phyloP scores from a whole-genome alignment of 2,888 invertebrate genomes.

The Drosophila borborema region DNA sequence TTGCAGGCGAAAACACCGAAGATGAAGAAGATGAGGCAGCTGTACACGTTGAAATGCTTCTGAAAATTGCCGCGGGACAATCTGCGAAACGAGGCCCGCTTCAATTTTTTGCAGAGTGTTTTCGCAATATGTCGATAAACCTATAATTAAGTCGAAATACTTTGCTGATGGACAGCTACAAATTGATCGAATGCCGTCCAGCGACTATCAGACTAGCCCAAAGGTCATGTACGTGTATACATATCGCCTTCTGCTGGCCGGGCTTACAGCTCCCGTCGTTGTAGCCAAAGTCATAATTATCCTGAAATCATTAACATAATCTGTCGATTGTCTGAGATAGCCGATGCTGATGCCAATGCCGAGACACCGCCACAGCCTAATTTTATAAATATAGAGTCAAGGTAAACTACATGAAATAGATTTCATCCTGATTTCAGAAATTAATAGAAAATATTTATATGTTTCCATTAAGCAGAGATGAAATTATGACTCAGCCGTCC shows the following conservation, averaged over 20 bases:
- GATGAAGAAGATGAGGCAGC: constrained; percentile 20
- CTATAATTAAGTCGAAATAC: constrained; percentile 77
- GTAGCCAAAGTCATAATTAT: constrained; percentile 67
- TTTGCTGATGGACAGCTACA: constrained; percentile 70
- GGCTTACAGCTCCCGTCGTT: constrained; percentile 71
- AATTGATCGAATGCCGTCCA: constrained; percentile 74
- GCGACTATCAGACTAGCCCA: constrained; percentile 50
- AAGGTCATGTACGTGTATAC: constrained; percentile 67
- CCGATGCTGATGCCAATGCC: background rate
- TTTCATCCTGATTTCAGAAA: constrained; percentile 12
- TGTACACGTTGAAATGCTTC: constrained; percentile 63
- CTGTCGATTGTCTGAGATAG: constrained; percentile 62
- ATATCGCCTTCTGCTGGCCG: constrained; percentile 21
- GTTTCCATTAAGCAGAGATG: background rate
- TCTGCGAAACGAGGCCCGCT: constrained; percentile 65
- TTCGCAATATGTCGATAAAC: constrained; percentile 58
- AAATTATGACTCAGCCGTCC: constrained; percentile 32
- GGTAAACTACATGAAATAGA: background rate
- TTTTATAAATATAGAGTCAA: constrained; percentile 15
- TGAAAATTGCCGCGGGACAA: constrained; percentile 79
- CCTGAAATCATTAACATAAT: constrained; percentile 70
- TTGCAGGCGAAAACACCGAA: constrained; percentile 45
- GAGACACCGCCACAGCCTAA: constrained; percentile 9
- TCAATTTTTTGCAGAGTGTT: constrained; percentile 56
- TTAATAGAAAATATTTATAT: constrained; percentile 10